Evolutionary conservation across 2,113 vertebrate genomes (phyloP), one percentile per base, ranked within the genome.

Genomic region (Eptatretus burgeri): DNA sequence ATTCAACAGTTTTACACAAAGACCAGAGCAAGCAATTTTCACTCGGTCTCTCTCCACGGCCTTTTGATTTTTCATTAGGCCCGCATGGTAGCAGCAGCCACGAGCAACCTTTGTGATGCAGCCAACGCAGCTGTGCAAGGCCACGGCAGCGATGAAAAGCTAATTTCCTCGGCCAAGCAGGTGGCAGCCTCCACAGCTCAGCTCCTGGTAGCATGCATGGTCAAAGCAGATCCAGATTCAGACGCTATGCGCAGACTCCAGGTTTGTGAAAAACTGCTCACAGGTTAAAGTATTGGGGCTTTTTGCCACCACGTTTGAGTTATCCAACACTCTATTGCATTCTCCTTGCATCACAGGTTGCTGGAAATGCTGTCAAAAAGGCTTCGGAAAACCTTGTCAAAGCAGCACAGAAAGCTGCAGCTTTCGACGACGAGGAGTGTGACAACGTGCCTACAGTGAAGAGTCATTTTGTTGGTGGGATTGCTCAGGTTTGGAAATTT

Each of bases 161-260:
- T 94, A 63, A 88, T 94, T 71, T 88, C 86, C 0, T 94, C 88
- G 0, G 88, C 85, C 71, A 94, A 94, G 75, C 88, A 93, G 67
- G 86, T 94, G 70, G 84, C 88, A 0, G 86, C 88, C 13, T 94
- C 88, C 70, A 94, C 85, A 0, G 88, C 88, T 1, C 88, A 94
- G 75, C 82, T 94, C 2, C 76, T 94, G 51, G 91, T 98, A 70
- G 91, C 91, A 72, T 98, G 91, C 72, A 98, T 94, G 72, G 91
- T 98, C 69, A 98, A 96, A 74, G 91, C 91, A 9, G 87, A 93
- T 74, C 85, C 91, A 12, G 87, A 96, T 71, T 96, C 89, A 0
- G 88, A 96, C 73, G 88, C 87, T 70, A 96, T 96, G 91, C 93
- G 84, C 73, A 77, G 89, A 63, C 81, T 96, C 49, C 91, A 95